phyloP scores from a whole-genome alignment of 2,113 vertebrate genomes.

The Plestiodon gilberti region DNA sequence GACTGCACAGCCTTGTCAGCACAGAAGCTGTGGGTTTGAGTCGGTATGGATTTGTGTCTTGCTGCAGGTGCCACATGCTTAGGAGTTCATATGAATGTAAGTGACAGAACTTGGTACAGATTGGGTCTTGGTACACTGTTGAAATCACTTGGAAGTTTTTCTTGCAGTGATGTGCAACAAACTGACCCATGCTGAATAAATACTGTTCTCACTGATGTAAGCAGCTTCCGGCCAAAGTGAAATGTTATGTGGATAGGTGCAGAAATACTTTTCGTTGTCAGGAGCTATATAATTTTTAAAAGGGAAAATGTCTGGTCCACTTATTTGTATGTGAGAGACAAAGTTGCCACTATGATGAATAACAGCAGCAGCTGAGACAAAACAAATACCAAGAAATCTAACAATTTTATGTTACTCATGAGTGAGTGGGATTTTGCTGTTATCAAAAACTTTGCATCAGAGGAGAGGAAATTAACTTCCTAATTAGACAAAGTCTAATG shows the following conservation, averaged over 20 bases:
- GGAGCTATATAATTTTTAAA: rapidly evolving
- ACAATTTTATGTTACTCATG: slow-evolving; percentile 68
- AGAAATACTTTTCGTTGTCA: background rate
- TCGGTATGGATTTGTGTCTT: background rate
- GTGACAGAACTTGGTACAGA: background rate
- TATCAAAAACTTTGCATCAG: slow-evolving; percentile 82
- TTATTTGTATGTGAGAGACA: slow-evolving; percentile 46
- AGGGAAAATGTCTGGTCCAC: slow-evolving; percentile 15
- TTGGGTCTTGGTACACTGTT: background rate
- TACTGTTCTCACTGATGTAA: background rate
- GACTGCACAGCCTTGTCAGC: background rate
- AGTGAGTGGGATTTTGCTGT: slow-evolving; percentile 76
- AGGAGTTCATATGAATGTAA: background rate
- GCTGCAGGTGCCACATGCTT: background rate
- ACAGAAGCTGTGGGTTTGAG: background rate
- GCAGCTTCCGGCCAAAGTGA: background rate
- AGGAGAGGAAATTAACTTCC: slow-evolving; percentile 92
- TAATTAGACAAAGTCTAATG: slow-evolving; percentile 92
- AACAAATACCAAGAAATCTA: slow-evolving; percentile 66
- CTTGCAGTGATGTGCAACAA: background rate
- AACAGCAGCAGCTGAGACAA: slow-evolving; percentile 69
- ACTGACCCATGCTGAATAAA: background rate
- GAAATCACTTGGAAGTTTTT: background rate
- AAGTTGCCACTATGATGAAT: slow-evolving; percentile 47
- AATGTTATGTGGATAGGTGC: background rate